Percentiles rank a stretch among this genome's conserved stretches.
These are phyloP conservation scores for Poecilia gillii DNA, from an alignment of 2,797 vertebrate species.

Conservation along the genomic window DNA sequence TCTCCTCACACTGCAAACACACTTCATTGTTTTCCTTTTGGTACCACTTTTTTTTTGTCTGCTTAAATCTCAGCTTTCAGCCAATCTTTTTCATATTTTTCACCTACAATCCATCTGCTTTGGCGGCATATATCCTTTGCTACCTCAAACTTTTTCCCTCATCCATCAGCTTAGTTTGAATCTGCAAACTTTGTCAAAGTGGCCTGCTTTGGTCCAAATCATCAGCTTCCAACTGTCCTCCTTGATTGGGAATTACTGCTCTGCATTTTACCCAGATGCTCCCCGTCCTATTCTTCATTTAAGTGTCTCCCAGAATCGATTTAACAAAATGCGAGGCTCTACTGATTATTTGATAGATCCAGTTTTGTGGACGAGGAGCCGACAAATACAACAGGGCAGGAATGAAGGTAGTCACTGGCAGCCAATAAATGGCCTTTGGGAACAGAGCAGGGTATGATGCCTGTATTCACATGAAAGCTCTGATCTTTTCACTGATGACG, in stretches of 20 bases:
- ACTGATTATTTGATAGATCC: slow-evolving; percentile 71
- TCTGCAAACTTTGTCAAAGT: slow-evolving; percentile 31
- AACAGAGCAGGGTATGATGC: slow-evolving; percentile 58
- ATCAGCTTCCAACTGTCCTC: slow-evolving; percentile 46
- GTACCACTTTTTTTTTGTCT: not conserved
- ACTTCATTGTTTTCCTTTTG: slow-evolving; percentile 10
- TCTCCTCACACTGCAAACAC: not conserved
- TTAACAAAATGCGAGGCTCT: slow-evolving; percentile 67
- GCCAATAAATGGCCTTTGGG: slow-evolving; percentile 71
- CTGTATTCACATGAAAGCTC: slow-evolving; percentile 59
- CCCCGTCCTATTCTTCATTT: slow-evolving; percentile 45
- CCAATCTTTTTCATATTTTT: slow-evolving; percentile 33
- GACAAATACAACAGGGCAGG: slow-evolving; percentile 61
- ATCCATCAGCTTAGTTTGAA: slow-evolving; percentile 42
- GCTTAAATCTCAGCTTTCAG: slow-evolving; percentile 23
- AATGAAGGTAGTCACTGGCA: slow-evolving; percentile 72
- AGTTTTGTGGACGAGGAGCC: slow-evolving; percentile 58
- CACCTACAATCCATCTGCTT: slow-evolving; percentile 47
- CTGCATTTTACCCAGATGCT: slow-evolving; percentile 36
- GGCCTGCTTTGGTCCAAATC: slow-evolving; percentile 36
- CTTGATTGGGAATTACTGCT: slow-evolving; percentile 41
- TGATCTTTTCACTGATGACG: slow-evolving; percentile 64
- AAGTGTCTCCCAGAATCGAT: slow-evolving; percentile 66
- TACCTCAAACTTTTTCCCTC: slow-evolving; percentile 31
- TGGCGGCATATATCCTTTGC: slow-evolving; percentile 21